These are phyloP conservation scores for Alcedo quadribrachys DNA, from an alignment of 2,797 vertebrate genomes.

Conservation along the genomic window DNA sequence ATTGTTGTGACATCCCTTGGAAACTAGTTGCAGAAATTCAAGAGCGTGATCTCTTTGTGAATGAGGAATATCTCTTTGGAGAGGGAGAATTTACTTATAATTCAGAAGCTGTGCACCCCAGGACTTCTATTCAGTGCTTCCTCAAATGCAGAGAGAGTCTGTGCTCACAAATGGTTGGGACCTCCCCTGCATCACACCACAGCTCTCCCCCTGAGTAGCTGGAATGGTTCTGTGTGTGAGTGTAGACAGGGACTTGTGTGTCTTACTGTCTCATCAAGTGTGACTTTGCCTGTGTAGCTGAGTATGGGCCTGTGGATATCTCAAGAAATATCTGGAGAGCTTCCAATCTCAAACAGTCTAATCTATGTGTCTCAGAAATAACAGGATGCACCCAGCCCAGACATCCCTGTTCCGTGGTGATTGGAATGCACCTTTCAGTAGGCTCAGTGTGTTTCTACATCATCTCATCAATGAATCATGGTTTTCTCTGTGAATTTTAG, in stretches of 20 bases:
- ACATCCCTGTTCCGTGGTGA: not conserved
- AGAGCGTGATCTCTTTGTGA: not conserved
- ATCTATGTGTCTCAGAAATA: not conserved
- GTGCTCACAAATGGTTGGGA: not conserved
- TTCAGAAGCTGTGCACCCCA: not conserved
- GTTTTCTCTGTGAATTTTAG: not conserved
- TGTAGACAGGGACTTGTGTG: rapidly evolving
- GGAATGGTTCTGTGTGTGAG: not conserved
- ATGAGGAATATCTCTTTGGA: not conserved
- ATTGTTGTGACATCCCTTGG: not conserved
- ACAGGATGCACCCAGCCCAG: not conserved
- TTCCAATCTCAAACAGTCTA: not conserved
- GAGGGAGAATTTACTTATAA: not conserved
- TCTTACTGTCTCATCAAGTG: not conserved
- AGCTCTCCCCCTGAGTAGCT: rapidly evolving
- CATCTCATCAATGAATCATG: not conserved
- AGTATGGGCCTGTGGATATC: not conserved
- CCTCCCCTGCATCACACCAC: not conserved
- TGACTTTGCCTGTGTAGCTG: not conserved
- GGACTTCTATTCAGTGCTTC: not conserved
- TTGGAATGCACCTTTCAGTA: not conserved
- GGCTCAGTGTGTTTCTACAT: not conserved
- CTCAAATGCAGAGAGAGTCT: not conserved
- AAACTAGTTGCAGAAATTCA: not conserved
- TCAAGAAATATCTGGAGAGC: not conserved